Evolutionary conservation across 2,113 vertebrate genomes (phyloP).

Genomic region (Erythrocercus mccallii): DNA sequence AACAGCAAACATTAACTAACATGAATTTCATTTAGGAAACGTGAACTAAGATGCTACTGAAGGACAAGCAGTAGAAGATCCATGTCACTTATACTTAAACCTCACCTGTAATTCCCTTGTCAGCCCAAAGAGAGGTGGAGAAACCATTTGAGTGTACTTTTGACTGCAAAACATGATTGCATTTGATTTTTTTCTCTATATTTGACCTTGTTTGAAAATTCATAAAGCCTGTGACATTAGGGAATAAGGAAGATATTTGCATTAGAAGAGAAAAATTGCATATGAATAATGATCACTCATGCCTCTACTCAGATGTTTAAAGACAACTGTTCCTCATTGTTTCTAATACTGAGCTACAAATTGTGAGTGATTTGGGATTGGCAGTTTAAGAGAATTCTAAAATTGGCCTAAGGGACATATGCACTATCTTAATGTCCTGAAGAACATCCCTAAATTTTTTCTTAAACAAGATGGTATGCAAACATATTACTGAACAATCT

Average conservation of each 20-base stretch:
- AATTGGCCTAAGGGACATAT: neutral
- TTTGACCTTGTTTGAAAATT: neutral
- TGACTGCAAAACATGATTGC: neutral
- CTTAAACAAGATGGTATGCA: neutral
- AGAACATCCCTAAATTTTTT: neutral
- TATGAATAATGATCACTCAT: neutral
- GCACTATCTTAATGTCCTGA: neutral
- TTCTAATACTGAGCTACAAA: neutral
- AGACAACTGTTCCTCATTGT: neutral
- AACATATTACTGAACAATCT: neutral
- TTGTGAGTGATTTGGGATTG: neutral
- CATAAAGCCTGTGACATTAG: neutral
- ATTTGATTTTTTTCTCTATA: neutral
- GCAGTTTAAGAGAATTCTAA: neutral
- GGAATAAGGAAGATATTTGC: neutral
- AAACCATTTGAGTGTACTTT: neutral
- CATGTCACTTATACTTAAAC: neutral
- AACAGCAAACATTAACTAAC: neutral
- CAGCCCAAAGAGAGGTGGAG: neutral
- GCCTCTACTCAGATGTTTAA: neutral
- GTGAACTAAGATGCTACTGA: neutral
- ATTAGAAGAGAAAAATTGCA: neutral
- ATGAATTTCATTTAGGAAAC: neutral
- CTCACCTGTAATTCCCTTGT: neutral
- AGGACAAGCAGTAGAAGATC: neutral